phyloP scores from a whole-genome alignment of 1,140 invertebrate genomes.

The Apis laboriosa region DNA sequence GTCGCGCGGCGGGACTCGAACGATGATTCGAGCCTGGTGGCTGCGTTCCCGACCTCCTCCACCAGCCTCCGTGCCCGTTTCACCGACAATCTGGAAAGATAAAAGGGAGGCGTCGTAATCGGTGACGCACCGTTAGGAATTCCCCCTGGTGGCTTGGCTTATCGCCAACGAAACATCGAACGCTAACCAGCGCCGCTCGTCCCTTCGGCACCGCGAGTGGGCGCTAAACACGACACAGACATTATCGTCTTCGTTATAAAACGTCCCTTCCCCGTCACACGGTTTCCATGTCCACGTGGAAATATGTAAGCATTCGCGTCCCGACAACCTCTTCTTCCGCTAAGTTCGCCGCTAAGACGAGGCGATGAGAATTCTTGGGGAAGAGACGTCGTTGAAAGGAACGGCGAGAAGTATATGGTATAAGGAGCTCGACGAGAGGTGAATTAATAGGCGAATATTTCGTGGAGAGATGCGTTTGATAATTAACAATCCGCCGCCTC shows the following conservation, averaged over 20 bases:
- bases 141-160: constrained; percentile 10
- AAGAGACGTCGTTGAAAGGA: neutral
- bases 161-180: constrained; percentile 45
- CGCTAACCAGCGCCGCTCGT: constrained; percentile 18
- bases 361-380: neutral
- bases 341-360: neutral
- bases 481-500: neutral
- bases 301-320: neutral
- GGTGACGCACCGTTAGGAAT: constrained; percentile 55
- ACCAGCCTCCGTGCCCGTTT: constrained; percentile 76
- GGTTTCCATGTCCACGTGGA: neutral
- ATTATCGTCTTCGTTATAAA: constrained; percentile 44
- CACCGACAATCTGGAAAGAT: constrained; percentile 71
- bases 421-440: neutral
- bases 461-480: neutral
- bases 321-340: neutral
- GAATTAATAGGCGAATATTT: constrained; percentile 12
- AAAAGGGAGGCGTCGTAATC: constrained; percentile 54
- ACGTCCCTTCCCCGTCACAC: neutral
- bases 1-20: constrained; percentile 79
- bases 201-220: constrained; percentile 11
- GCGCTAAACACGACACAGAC: constrained; percentile 21
- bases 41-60: constrained; percentile 78
- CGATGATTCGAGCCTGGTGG: constrained; percentile 77
- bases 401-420: neutral